These are phyloP conservation scores for Diadema setosum DNA, from an alignment of 35 echinoderm and acorn worm species.

Conservation along the genomic window DNA sequence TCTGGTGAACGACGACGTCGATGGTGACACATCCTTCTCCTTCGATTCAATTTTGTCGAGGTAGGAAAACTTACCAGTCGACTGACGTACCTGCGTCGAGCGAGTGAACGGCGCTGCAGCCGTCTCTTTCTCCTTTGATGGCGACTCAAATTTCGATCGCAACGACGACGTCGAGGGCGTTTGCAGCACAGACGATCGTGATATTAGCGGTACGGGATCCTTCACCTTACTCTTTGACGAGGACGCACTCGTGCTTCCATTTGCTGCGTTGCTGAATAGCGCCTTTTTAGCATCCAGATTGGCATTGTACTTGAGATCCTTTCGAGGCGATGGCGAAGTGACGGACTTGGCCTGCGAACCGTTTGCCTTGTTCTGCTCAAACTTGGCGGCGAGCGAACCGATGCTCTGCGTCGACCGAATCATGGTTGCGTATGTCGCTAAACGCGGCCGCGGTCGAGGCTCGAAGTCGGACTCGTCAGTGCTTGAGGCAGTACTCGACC, in stretches of 20 bases:
- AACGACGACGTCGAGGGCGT: neutral
- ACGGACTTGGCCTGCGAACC: neutral
- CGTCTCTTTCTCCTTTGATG: neutral
- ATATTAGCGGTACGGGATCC: neutral
- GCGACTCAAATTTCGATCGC: neutral
- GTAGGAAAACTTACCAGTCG: neutral
- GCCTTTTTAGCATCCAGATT: constrained; percentile 9
- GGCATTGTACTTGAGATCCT: constrained; percentile 1
- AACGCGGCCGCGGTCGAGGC: neutral
- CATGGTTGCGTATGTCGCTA: constrained; percentile 42
- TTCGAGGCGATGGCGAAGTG: neutral
- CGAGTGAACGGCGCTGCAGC: neutral
- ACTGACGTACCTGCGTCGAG: neutral
- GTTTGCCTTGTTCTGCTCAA: constrained; percentile 40
- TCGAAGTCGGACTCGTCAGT: neutral
- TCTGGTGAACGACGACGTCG: neutral
- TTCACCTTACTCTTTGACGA: neutral
- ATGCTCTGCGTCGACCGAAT: constrained; percentile 56
- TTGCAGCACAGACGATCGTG: neutral
- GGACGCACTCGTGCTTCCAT: neutral
- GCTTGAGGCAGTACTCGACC: neutral
- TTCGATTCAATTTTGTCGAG: neutral
- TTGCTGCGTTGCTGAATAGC: neutral
- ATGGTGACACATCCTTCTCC: neutral
- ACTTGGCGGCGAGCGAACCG: constrained; percentile 65